Percentiles rank a stretch among this genome's conserved stretches.
Conservation (phyloP, 1,140 invertebrate genomes). For the Nilaparvata lugens region DNA sequence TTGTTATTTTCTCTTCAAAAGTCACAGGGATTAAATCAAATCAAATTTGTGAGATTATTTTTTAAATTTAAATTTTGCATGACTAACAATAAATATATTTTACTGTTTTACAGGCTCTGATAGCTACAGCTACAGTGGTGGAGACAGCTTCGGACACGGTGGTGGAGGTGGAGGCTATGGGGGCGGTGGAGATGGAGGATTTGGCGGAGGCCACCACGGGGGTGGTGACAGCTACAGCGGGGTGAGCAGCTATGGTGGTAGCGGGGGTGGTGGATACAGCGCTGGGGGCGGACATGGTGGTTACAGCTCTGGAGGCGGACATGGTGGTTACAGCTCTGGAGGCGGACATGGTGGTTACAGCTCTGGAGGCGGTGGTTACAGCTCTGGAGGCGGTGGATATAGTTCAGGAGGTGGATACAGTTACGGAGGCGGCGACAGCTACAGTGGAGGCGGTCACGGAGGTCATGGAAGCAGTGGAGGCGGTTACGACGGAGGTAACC, state of each 20-base stretch:
- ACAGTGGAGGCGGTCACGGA: neutral
- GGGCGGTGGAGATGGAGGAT: neutral
- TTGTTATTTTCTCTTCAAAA: too few species aligned
- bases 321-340: neutral
- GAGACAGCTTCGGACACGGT: constrained; percentile 13
- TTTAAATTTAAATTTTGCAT: too few species aligned
- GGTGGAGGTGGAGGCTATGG: neutral
- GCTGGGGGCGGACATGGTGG: neutral
- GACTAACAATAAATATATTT: too few species aligned
- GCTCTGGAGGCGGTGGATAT: neutral
- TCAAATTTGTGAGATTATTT: too few species aligned
- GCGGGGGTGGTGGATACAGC: constrained; percentile 3
- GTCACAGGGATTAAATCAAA: too few species aligned
- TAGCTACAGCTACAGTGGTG: constrained; percentile 22
- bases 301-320: neutral
- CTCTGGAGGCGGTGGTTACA: neutral
- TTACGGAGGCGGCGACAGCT: neutral
- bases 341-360: neutral
- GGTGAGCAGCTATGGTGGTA: neutral
- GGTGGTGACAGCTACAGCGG: constrained; percentile 3
- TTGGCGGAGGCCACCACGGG: neutral
- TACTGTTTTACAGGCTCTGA: neutral
- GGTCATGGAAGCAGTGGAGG: neutral
- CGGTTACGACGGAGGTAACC: neutral
- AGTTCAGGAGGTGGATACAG: neutral